These are phyloP conservation scores for Sakesphorus luctuosus DNA, from an alignment of 2,113 vertebrate genomes.

Conservation along the genomic window DNA sequence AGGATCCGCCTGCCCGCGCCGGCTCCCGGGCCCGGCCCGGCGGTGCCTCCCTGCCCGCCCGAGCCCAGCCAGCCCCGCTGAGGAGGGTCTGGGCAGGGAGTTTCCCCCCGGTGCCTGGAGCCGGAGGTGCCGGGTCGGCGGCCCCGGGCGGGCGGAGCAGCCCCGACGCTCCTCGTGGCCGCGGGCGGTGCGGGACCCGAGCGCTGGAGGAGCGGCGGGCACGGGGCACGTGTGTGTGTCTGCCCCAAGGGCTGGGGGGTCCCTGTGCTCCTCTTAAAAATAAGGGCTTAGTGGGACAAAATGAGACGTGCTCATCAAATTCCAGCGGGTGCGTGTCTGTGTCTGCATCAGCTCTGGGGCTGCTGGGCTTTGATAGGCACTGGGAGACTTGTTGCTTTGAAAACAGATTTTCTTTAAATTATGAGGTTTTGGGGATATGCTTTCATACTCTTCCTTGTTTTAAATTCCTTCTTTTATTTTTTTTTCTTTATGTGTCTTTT, in stretches of 20 bases:
- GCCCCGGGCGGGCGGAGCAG: neutral
- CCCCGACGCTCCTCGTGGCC: neutral
- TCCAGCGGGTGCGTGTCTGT: neutral
- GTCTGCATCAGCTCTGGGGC: neutral
- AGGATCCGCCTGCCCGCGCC: no score
- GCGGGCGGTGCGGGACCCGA: neutral
- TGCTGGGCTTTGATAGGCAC: neutral
- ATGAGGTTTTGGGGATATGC: neutral
- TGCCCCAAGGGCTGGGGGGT: neutral
- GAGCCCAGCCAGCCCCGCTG: neutral
- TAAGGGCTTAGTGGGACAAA: neutral
- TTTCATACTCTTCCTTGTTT: neutral
- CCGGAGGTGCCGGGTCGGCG: neutral
- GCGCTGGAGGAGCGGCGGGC: no score
- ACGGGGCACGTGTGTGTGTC: neutral
- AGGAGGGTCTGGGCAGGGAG: no score
- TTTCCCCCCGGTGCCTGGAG: no score
- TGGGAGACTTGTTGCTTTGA: conserved; percentile 28
- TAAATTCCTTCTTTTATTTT: neutral
- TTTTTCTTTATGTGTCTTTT: neutral
- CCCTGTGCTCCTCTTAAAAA: neutral
- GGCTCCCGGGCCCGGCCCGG: neutral
- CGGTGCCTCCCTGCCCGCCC: neutral
- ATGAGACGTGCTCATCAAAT: neutral
- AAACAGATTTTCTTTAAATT: neutral